These are phyloP conservation scores for Drosophila carrolli DNA, from an alignment of 1,140 invertebrate species.

Conservation along the genomic window DNA sequence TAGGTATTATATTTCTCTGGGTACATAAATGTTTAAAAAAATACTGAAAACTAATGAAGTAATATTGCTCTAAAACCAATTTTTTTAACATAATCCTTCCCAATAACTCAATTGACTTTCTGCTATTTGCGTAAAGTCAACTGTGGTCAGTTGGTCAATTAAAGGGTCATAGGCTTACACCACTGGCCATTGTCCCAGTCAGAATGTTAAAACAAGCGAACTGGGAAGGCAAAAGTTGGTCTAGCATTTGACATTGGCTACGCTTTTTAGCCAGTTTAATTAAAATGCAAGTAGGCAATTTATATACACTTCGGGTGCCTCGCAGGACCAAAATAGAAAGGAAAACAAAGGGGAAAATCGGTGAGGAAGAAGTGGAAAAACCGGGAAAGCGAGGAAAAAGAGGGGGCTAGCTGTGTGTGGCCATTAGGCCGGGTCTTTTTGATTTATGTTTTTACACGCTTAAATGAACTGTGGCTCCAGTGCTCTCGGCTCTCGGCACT, in stretches of 20 bases:
- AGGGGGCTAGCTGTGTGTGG: conserved; percentile 38
- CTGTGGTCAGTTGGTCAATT: conserved; percentile 78
- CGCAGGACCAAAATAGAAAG: conserved; percentile 8
- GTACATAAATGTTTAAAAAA: too few relatives aligned
- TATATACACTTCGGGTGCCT: conserved; percentile 77
- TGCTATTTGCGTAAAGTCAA: conserved; percentile 72
- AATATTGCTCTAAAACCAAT: too few relatives aligned
- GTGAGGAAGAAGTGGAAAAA: conserved; percentile 6
- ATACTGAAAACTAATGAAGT: too few relatives aligned
- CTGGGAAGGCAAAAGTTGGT: conserved; percentile 39
- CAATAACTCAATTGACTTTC: conserved; percentile 24
- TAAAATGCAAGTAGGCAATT: conserved; percentile 83
- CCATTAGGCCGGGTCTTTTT: conserved; percentile 75
- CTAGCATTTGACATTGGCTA: conserved; percentile 73
- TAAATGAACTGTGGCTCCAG: conserved; percentile 73
- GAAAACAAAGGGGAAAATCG: conserved; percentile 15
- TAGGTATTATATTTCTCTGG: too few relatives aligned
- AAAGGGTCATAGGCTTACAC: conserved; percentile 74
- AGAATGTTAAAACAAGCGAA: neutral
- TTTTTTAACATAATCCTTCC: neutral
- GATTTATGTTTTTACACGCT: conserved; percentile 83
- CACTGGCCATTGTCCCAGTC: conserved; percentile 60
- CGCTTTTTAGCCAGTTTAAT: conserved; percentile 79
- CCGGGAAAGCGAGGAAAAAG: neutral
- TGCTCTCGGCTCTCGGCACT: conserved; percentile 19